phyloP scores from a whole-genome alignment of 2,888 invertebrate species.

The Drosophila aldrichi region DNA sequence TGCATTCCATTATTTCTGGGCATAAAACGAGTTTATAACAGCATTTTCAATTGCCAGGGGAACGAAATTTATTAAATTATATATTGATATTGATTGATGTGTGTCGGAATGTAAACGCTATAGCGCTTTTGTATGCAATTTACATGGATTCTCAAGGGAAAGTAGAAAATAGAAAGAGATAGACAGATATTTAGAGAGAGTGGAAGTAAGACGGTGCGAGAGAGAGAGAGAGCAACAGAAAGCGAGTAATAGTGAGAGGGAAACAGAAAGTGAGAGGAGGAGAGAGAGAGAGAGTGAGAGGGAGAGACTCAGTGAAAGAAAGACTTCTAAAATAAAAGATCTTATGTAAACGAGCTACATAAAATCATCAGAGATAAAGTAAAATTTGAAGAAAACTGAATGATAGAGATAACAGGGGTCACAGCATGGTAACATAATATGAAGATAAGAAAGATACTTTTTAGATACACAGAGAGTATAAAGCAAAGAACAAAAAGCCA shows the following conservation, averaged over 20 bases:
- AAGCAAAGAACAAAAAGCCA: background rate
- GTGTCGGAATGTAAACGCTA: background rate
- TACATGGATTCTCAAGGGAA: background rate
- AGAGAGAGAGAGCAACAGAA: background rate
- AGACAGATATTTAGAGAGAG: background rate
- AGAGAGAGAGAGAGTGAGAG: too few species aligned
- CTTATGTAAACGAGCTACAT: background rate
- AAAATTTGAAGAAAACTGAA: background rate
- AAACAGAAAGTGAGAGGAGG: background rate
- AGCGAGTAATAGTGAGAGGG: background rate
- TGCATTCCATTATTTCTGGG: background rate
- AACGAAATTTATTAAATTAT: conserved; percentile 11
- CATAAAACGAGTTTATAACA: background rate
- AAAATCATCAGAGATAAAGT: background rate
- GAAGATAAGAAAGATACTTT: background rate
- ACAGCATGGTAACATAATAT: background rate
- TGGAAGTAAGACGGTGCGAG: too few species aligned
- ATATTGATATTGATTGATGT: conserved; percentile 25
- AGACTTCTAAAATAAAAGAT: too few species aligned
- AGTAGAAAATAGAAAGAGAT: background rate
- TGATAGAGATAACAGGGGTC: background rate
- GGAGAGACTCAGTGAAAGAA: background rate
- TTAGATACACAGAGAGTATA: background rate
- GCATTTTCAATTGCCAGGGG: background rate
- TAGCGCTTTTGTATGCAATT: conserved; percentile 6